These are phyloP conservation scores for Lasioglossum albipes DNA, from an alignment of 1,140 invertebrate species.

Conservation along the genomic window DNA sequence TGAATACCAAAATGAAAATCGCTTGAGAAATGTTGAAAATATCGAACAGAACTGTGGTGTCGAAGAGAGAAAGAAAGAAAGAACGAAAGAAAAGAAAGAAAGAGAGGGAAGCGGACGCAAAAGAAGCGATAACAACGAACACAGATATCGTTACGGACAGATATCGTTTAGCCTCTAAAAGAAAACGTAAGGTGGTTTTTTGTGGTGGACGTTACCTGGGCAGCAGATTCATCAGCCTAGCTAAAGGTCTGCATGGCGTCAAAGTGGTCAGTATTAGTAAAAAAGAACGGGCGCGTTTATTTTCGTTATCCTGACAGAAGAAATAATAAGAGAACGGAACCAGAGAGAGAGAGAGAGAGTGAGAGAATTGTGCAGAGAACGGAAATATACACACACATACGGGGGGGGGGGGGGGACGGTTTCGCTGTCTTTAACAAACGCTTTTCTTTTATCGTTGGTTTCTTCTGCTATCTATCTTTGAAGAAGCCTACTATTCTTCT, in stretches of 20 bases:
- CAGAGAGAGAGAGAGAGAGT: constrained; percentile 49
- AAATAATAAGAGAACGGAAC: constrained; percentile 56
- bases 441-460: not conserved
- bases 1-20: not conserved
- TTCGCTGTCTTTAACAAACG: constrained; percentile 18
- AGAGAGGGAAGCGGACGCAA: constrained; percentile 9
- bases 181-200: constrained; percentile 76
- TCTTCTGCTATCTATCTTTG: no score
- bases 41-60: not conserved
- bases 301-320: constrained; percentile 71
- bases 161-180: constrained; percentile 57
- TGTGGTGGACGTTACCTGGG: constrained; percentile 80
- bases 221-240: constrained; percentile 80
- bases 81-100: constrained; percentile 4
- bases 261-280: constrained; percentile 80
- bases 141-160: no score
- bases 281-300: constrained; percentile 73
- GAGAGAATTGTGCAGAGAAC: constrained; percentile 61
- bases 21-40: not conserved
- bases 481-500: no score
- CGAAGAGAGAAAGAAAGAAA: not conserved
- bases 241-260: constrained; percentile 81
- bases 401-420: not conserved
- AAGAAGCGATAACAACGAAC: constrained; percentile 10
- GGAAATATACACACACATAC: constrained; percentile 28